Conservation (phyloP, 1,140 invertebrate species). For the Meloidogyne floridensis region DNA sequence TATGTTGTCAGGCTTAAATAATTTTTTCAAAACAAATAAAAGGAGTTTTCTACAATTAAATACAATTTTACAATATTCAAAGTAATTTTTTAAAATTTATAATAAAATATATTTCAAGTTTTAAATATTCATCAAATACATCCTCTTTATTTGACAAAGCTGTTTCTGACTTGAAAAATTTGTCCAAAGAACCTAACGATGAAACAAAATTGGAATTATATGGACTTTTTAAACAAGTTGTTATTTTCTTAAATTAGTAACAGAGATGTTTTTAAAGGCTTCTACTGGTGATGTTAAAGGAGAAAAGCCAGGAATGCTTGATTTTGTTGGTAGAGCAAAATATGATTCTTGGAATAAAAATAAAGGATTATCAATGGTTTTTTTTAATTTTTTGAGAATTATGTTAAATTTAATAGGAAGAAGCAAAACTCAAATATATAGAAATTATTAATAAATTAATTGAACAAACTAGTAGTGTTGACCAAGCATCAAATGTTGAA, state of each 20-base stretch:
- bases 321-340: constrained; percentile 73
- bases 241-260: constrained; percentile 10
- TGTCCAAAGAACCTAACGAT: constrained; percentile 70
- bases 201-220: constrained; percentile 72
- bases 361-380: constrained; percentile 40
- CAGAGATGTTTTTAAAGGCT: constrained; percentile 66
- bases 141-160: constrained; percentile 67
- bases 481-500: background rate
- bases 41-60: background rate
- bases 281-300: constrained; percentile 70
- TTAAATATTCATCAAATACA: background rate
- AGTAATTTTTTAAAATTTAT: background rate
- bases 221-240: constrained; percentile 72
- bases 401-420: constrained; percentile 26
- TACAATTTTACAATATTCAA: background rate
- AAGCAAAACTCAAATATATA: constrained; percentile 44
- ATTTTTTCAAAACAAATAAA: background rate
- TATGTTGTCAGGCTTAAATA: background rate
- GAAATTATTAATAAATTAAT: constrained; percentile 41
- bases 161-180: constrained; percentile 66
- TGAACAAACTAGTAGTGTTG: constrained; percentile 7
- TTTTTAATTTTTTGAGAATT: background rate
- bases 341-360: constrained; percentile 71
- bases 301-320: constrained; percentile 71
- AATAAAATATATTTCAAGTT: background rate